A percentile compares a stretch with the other conserved stretches of the same genome.
phyloP scores from a whole-genome alignment of 2,888 invertebrate genomes.

The Zygothrica quintamaculata region DNA sequence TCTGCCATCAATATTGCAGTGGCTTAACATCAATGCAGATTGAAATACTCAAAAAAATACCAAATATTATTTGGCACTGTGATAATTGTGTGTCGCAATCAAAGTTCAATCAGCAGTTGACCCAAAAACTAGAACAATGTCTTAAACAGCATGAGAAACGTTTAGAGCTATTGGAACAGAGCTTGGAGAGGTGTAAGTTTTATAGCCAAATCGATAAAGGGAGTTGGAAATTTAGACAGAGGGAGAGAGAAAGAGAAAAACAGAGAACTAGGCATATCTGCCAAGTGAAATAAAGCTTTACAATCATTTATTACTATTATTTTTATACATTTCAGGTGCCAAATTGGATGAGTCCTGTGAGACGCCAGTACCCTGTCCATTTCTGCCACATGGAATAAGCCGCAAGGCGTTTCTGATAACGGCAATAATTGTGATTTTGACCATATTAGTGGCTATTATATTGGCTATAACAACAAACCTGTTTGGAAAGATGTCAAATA shows the following conservation, averaged over 20 bases:
- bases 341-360: slow-evolving; percentile 49
- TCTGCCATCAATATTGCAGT: slow-evolving; percentile 42
- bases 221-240: too few species aligned
- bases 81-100: slow-evolving; percentile 32
- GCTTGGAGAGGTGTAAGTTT: slow-evolving; percentile 36
- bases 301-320: neutral
- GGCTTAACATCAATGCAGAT: slow-evolving; percentile 34
- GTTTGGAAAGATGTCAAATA: slow-evolving; percentile 65
- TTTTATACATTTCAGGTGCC: slow-evolving; percentile 30
- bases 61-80: slow-evolving; percentile 55
- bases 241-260: neutral
- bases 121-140: slow-evolving; percentile 40
- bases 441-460: slow-evolving; percentile 63
- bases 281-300: too few species aligned
- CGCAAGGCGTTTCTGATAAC: slow-evolving; percentile 68
- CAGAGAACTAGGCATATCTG: neutral
- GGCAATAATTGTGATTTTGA: slow-evolving; percentile 56
- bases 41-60: slow-evolving; percentile 18
- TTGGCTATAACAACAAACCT: slow-evolving; percentile 66
- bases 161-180: slow-evolving; percentile 45
- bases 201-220: neutral
- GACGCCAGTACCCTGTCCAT: slow-evolving; percentile 54
- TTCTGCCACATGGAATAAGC: slow-evolving; percentile 57
- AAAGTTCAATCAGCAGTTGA: slow-evolving; percentile 7
- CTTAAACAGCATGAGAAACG: slow-evolving; percentile 63